phyloP scores from a whole-genome alignment of 2,113 vertebrate species.

The Oreochromis aureus region DNA sequence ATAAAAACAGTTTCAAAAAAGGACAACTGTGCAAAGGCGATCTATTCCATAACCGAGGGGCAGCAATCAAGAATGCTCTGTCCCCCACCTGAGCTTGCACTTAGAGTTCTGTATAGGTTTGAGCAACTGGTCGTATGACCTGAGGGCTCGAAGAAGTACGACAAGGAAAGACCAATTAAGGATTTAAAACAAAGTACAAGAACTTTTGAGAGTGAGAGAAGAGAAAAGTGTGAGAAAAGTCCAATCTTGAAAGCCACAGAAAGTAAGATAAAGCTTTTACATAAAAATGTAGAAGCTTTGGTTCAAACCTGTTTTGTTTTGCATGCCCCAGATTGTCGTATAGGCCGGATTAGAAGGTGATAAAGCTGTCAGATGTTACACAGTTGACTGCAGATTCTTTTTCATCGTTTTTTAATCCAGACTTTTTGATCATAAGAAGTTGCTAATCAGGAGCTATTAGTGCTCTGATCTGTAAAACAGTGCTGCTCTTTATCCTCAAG shows the following conservation, averaged over 20 bases:
- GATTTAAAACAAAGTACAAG: background rate
- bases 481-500: background rate
- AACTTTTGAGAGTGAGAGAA: background rate
- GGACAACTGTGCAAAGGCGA: background rate
- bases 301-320: background rate
- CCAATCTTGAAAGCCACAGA: rapidly evolving
- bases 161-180: background rate
- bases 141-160: rapidly evolving
- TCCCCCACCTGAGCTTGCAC: rapidly evolving
- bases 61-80: background rate
- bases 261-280: background rate
- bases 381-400: background rate
- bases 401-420: background rate
- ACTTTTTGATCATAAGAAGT: background rate
- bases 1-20: background rate
- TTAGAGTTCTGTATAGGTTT: background rate
- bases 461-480: background rate
- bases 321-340: background rate
- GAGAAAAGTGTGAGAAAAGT: background rate
- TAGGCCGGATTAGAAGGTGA: background rate
- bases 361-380: background rate
- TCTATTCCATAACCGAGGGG: rapidly evolving
- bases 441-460: background rate
- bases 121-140: background rate
- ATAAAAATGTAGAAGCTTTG: background rate